A percentile compares a stretch with the other conserved stretches of the same genome.
These are phyloP conservation scores for Leucopsar rothschildi DNA, from an alignment of 2,113 vertebrate genomes.

Conservation along the genomic window DNA sequence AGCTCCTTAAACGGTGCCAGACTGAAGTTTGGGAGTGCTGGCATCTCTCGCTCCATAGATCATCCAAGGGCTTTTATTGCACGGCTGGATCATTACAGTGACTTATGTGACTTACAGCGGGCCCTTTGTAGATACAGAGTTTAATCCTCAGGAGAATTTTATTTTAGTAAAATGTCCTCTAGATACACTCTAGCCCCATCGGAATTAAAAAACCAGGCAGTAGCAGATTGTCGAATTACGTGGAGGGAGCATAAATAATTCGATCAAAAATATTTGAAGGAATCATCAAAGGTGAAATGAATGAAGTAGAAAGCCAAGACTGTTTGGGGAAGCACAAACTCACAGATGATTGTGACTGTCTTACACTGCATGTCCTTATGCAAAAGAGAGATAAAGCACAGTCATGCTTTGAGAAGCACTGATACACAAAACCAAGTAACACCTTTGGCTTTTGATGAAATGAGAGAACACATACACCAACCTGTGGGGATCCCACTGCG, in stretches of 20 bases:
- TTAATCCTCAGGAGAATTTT: background rate
- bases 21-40: background rate
- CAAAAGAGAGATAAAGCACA: background rate
- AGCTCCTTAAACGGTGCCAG: conserved; percentile 9
- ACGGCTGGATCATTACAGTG: background rate
- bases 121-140: background rate
- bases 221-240: background rate
- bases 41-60: background rate
- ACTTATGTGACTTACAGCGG: background rate
- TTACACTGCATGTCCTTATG: background rate
- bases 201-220: background rate
- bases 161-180: background rate
- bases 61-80: background rate
- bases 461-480: background rate
- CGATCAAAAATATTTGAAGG: background rate
- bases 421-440: background rate
- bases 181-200: background rate
- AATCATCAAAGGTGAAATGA: background rate
- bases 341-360: background rate
- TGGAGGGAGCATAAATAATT: background rate
- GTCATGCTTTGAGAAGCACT: background rate
- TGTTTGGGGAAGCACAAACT: background rate
- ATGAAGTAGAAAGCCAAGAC: background rate
- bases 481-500: background rate
- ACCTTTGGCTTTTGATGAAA: background rate